These are phyloP conservation scores for Cryptocheilus praepositus DNA, from an alignment of 2,888 invertebrate genomes.

Conservation along the genomic window DNA sequence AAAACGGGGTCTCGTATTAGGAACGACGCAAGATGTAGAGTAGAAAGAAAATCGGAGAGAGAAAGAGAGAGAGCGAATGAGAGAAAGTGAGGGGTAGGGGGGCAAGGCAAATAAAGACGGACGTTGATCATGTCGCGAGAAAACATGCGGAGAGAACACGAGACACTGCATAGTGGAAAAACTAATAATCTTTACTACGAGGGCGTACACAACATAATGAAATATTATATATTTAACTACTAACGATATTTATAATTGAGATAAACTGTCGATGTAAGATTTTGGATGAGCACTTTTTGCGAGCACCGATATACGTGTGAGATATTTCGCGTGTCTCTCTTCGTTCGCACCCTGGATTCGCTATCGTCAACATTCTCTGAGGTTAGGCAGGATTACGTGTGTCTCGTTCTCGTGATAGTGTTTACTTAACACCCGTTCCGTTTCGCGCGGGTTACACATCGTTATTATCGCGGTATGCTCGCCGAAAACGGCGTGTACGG, in stretches of 20 bases:
- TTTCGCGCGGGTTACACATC: no score
- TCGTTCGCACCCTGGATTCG: neutral
- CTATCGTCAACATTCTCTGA: no score
- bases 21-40: no score
- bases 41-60: neutral
- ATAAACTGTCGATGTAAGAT: conserved; percentile 37
- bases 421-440: no score
- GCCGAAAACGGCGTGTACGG: no score
- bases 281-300: conserved; percentile 14
- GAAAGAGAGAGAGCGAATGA: conserved; percentile 1
- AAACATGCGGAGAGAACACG: conserved; percentile 1
- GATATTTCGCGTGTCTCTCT: conserved; percentile 19
- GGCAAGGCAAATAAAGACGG: no score
- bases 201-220: conserved; percentile 46
- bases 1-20: neutral
- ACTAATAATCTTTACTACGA: conserved; percentile 52
- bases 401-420: no score
- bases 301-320: conserved; percentile 11
- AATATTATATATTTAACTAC: conserved; percentile 52
- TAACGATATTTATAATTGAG: conserved; percentile 47
- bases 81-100: neutral
- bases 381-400: no score
- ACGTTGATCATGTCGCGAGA: neutral
- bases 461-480: no score
- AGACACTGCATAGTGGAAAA: conserved; percentile 27